Evolutionary conservation across 2,888 invertebrate genomes (phyloP).

Genomic region (Ormyrus nitidulus): DNA sequence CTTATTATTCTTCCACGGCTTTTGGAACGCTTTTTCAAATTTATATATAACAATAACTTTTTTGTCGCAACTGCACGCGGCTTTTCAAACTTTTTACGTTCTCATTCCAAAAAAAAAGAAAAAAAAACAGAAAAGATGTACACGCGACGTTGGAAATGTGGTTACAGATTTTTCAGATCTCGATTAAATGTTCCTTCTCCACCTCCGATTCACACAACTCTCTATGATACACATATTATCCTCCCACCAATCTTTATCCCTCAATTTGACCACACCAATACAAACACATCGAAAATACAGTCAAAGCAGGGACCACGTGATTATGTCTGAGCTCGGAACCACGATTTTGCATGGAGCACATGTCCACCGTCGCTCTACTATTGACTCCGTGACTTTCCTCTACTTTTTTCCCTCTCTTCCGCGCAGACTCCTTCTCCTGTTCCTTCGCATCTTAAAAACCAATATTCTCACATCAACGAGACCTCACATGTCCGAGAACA

Average conservation of each 20-base stretch:
- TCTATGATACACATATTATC: constrained; percentile 42
- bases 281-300: constrained; percentile 67
- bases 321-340: constrained; percentile 81
- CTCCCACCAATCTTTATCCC: not conserved
- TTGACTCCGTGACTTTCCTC: constrained; percentile 73
- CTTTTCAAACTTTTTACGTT: constrained; percentile 27
- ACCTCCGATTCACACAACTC: constrained; percentile 21
- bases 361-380: constrained; percentile 77
- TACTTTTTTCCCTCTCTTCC: constrained; percentile 10
- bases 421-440: not conserved
- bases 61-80: not conserved
- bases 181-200: constrained; percentile 12
- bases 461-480: no score
- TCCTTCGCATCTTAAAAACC: no score
- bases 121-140: no score
- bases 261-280: constrained; percentile 35
- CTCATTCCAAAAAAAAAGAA: not conserved
- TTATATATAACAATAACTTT: not conserved
- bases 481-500: no score
- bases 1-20: constrained; percentile 10
- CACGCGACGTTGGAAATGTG: no score
- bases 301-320: constrained; percentile 83
- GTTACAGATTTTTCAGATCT: no score
- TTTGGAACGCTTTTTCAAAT: constrained; percentile 17
- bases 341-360: constrained; percentile 89